These are phyloP conservation scores for Nymphicus hollandicus DNA, from an alignment of 2,113 vertebrate species.

Conservation along the genomic window DNA sequence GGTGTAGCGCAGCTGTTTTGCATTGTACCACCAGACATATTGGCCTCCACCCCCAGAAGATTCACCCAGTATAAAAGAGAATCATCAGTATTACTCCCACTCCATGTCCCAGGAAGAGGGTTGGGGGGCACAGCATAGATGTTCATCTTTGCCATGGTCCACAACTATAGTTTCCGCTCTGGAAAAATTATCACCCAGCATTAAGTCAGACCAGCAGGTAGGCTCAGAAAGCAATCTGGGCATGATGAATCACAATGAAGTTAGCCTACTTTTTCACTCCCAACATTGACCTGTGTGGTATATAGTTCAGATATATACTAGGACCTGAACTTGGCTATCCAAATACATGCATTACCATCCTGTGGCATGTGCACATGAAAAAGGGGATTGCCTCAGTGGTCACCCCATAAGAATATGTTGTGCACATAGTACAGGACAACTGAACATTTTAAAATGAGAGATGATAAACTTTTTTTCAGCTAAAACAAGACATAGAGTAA, in stretches of 20 bases:
- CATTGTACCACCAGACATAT: not conserved
- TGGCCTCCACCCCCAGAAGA: conserved; percentile 41
- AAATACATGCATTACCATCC: not conserved
- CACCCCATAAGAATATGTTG: not conserved
- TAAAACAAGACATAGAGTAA: not conserved
- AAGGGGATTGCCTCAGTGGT: not conserved
- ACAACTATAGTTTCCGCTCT: not conserved
- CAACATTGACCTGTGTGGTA: not conserved
- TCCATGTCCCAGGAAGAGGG: not conserved
- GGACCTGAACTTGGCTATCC: not conserved
- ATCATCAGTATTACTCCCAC: conserved; percentile 25
- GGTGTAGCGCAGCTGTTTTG: conserved; percentile 13
- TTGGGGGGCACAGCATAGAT: not conserved
- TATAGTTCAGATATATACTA: not conserved
- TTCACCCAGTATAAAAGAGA: not conserved
- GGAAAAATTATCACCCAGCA: not conserved
- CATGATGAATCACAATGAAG: not conserved
- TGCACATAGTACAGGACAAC: not conserved
- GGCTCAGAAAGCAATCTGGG: not conserved
- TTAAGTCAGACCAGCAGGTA: not conserved
- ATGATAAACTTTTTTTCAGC: not conserved
- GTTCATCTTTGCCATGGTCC: not conserved
- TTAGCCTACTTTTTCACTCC: not conserved
- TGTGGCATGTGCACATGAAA: not conserved
- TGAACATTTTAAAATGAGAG: not conserved